Evolutionary conservation across 1,140 invertebrate species (phyloP).

Genomic region (Nilaparvata lugens): DNA sequence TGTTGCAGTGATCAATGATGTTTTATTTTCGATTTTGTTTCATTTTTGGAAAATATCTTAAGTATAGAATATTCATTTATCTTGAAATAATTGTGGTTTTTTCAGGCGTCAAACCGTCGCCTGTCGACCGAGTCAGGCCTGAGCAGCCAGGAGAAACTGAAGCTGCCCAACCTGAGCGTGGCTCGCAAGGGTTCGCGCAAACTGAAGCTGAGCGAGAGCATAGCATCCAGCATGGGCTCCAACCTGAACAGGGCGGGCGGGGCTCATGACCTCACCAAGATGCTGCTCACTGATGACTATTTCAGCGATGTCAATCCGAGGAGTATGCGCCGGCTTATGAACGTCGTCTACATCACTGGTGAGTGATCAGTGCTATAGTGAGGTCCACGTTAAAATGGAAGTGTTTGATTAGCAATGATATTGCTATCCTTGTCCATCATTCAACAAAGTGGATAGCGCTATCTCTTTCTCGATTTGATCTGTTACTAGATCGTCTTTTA

Average conservation of each 20-base stretch:
- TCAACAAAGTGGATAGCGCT: too few species aligned
- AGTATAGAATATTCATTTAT: too few species aligned
- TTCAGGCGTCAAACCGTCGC: constrained; percentile 52
- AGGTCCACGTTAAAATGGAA: too few species aligned
- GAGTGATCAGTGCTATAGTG: too few species aligned
- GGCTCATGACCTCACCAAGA: constrained; percentile 67
- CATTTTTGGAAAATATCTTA: too few species aligned
- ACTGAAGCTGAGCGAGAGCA: constrained; percentile 71
- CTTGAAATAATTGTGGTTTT: too few species aligned
- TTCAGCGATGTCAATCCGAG: constrained; percentile 96
- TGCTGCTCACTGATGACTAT: constrained; percentile 88
- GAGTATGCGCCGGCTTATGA: constrained; percentile 93
- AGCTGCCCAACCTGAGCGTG: constrained; percentile 25
- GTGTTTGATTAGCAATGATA: too few species aligned
- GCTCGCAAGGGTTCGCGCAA: constrained; percentile 50
- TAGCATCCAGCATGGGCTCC: constrained; percentile 81
- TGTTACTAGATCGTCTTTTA: too few species aligned
- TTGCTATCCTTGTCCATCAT: too few species aligned
- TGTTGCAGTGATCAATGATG: too few species aligned
- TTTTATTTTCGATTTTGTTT: too few species aligned
- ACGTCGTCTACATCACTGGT: constrained; percentile 94
- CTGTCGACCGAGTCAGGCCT: constrained; percentile 68
- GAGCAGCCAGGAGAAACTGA: constrained; percentile 64
- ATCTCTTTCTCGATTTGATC: too few species aligned
- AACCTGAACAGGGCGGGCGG: constrained; percentile 66